Evolutionary conservation across 2,888 invertebrate genomes (phyloP), one percentile per base, ranked within the genome.

Genomic region (Criorhina ranunculi): DNA sequence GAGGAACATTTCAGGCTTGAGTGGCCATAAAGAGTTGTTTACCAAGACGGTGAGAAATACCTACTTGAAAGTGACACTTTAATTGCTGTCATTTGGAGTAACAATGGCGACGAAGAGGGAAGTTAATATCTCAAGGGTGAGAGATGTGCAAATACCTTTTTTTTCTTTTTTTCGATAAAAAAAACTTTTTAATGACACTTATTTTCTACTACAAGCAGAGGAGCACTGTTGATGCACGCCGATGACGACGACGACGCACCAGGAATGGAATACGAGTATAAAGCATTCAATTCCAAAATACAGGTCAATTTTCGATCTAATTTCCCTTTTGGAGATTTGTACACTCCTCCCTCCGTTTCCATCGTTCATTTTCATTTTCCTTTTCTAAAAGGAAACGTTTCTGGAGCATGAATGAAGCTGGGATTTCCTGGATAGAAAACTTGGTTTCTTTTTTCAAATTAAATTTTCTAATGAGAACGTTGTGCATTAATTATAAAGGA

Each of bases 401-500:
- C 69, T 75, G 35, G 57, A 64, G 72, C 77, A 77, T 31, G 40
- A 72, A 67, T 40, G 66, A 62, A 59, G 12, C 12, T 53, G 62
- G 17, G 73, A 73, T 69, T 79, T 83, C 78, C 78, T 83, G 46
- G 37, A 67, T 24, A 24, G 29, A 55, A 15, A 46, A 59, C 24
- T 24, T 24, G 2, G 24, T n/a, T 44, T 66, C 8, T 35, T 37
- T 46, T 53, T 55, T 69, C 42, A 49, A 67, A 83, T 78, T 66
- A 66, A 77, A 60, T 66, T 62, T 24, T 66, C 46, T 82, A 82
- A 82, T 72, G 66, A 77, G 72, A 67, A 73, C 44, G 60, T 35
- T 17, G 51, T 49, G 83, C 79, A 69, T 83, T 83, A 83, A 83
- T 83, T 75, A 80, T 83, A 53, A 66, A 55, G 67, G 33, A 73